Conservation (phyloP, 2,113 vertebrate genomes). For the Neomonachus schauinslandi region DNA sequence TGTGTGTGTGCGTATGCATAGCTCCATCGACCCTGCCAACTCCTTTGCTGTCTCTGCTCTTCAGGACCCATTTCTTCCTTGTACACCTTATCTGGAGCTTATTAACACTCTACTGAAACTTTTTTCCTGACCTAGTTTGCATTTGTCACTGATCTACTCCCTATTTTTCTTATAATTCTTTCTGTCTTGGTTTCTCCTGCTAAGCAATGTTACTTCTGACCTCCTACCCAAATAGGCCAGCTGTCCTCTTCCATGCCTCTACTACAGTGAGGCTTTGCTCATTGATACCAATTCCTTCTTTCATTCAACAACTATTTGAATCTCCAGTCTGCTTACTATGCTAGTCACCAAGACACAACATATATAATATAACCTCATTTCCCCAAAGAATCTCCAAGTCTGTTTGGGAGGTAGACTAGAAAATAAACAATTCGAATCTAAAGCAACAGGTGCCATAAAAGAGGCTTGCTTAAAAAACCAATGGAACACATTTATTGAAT, state of each 20-base stretch:
- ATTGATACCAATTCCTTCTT: background rate
- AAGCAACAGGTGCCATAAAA: background rate
- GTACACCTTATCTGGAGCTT: background rate
- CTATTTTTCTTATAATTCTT: background rate
- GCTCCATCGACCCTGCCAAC: background rate
- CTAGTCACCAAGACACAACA: slow-evolving; percentile 18
- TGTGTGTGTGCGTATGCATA: background rate
- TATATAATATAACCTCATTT: background rate
- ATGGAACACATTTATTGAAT: background rate
- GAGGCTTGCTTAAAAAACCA: background rate
- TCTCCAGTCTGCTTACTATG: background rate
- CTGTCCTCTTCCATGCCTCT: background rate
- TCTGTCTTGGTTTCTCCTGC: background rate
- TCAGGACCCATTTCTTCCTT: background rate
- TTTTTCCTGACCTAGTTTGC: background rate
- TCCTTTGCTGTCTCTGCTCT: background rate
- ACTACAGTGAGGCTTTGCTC: background rate
- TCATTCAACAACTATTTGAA: background rate
- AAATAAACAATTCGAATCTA: background rate
- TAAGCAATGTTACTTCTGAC: background rate
- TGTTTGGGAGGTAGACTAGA: background rate
- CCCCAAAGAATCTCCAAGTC: background rate
- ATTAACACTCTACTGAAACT: background rate
- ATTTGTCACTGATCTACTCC: background rate
- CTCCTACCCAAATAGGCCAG: background rate